Percentiles rank a stretch among this genome's conserved stretches.
Conservation (phyloP, 2,113 vertebrate species). For the Egretta garzetta region DNA sequence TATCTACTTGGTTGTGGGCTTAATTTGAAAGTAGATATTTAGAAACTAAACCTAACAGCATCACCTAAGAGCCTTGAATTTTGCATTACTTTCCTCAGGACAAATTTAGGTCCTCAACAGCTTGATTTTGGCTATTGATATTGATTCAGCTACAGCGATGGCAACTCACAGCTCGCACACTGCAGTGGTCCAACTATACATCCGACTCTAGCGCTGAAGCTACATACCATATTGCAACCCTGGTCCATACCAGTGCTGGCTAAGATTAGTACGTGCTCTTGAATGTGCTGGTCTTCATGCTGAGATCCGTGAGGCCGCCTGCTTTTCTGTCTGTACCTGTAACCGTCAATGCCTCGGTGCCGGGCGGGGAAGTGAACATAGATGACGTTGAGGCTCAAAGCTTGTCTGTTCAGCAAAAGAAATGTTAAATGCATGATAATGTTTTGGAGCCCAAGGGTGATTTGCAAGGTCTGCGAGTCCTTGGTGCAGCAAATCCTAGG, state of each 20-base stretch:
- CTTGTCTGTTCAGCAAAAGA: background rate
- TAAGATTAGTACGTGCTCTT: background rate
- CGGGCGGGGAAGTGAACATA: background rate
- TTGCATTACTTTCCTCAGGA: background rate
- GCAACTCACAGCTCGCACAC: background rate
- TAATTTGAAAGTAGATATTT: background rate
- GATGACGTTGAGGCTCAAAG: background rate
- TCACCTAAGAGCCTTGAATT: background rate
- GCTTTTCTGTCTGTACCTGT: background rate
- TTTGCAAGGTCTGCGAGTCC: background rate
- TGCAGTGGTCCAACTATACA: background rate
- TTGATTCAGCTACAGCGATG: background rate
- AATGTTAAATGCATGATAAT: background rate
- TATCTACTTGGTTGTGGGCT: background rate
- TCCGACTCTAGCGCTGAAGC: background rate
- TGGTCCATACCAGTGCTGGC: background rate
- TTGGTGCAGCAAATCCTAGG: background rate
- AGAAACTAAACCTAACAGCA: background rate
- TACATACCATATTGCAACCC: background rate
- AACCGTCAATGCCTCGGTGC: background rate
- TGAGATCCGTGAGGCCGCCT: background rate
- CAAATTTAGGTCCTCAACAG: background rate
- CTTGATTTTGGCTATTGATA: background rate
- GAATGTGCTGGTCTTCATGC: background rate
- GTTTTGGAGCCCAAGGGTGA: background rate